These are phyloP conservation scores for Tarsius wallacei DNA, from an alignment of 2,797 vertebrate genomes.

Conservation along the genomic window DNA sequence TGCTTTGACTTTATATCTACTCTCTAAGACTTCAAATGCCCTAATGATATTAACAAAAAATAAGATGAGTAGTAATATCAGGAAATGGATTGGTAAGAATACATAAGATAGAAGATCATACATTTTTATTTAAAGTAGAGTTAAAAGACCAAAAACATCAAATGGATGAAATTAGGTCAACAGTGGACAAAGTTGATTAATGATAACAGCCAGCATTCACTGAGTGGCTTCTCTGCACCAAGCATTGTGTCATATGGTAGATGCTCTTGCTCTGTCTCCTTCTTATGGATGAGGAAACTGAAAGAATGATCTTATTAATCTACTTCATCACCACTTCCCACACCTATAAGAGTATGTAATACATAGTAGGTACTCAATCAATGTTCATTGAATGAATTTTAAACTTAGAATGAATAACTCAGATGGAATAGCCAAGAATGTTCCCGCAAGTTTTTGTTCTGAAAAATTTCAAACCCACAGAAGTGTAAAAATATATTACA, in stretches of 20 bases:
- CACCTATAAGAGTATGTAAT: neutral
- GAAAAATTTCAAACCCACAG: slow-evolving; percentile 42
- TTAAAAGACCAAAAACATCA: slow-evolving; percentile 13
- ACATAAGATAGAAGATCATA: neutral
- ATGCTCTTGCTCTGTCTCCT: neutral
- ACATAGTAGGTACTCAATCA: neutral
- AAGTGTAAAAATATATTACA: neutral
- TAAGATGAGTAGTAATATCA: neutral
- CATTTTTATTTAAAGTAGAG: slow-evolving; percentile 39
- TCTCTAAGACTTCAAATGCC: slow-evolving; percentile 49
- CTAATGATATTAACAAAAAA: slow-evolving; percentile 30
- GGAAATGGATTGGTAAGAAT: neutral
- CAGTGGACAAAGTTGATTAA: neutral
- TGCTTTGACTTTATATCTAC: slow-evolving; percentile 50
- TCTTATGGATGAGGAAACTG: neutral
- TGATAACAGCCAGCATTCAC: neutral
- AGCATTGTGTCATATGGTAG: neutral
- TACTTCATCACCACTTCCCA: neutral
- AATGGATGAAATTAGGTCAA: slow-evolving; percentile 27
- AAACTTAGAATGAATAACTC: slow-evolving; percentile 41
- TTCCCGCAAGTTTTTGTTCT: slow-evolving; percentile 21
- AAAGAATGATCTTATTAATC: neutral
- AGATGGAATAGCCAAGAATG: neutral
- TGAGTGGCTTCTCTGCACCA: neutral
- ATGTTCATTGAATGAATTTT: neutral